These are phyloP conservation scores for pig (Sus scrofa) DNA, from an alignment of 2,113 vertebrate species.

Conservation along the genomic window T2T-Sscrofa CM000818.6:65931501-65932000, in stretches of 20 bases:
- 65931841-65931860: background rate
- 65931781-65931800: background rate
- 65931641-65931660: constrained; percentile 92
- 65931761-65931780: no score
- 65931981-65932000: background rate
- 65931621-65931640: constrained; percentile 94
- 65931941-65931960: background rate
- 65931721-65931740: background rate
- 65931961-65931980: background rate
- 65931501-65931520: constrained; percentile 92
- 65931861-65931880: background rate
- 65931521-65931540: constrained; percentile 90
- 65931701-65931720: accelerated
- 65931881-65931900: background rate
- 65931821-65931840: background rate
- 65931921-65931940: background rate
- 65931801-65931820: background rate
- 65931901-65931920: background rate
- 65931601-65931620: constrained; percentile 91
- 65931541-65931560: constrained; percentile 87
- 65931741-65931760: no score
- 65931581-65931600: constrained; percentile 93
- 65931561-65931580: constrained; percentile 97
- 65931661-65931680: background rate
- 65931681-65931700: background rate